Base-by-base conservation (phyloP, 2,113 vertebrate genomes). In the Microcebus jonahi region DNA sequence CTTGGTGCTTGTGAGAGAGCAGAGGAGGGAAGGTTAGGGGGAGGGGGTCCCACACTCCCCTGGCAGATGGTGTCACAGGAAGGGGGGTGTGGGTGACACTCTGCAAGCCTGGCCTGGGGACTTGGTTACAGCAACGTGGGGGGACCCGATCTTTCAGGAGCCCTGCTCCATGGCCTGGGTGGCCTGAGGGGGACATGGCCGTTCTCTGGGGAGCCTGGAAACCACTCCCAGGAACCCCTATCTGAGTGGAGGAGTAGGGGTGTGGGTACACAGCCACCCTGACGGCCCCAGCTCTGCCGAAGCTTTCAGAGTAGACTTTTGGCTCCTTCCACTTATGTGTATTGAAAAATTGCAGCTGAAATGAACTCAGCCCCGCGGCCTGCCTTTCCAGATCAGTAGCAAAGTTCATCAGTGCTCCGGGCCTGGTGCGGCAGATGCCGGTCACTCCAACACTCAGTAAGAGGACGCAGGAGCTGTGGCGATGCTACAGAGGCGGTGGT, bases 311-410 rank as follows among this genome's bases (percentile, higher is more conserved):
- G 84, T 75, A 94, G 70, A 91, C 70, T 91, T 92, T 94, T 80
- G 94, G 75, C 88, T 94, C 93, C 82, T 95, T 96, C 73, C 55
- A 94, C 63, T 91, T 93, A 59, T 15, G 70, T 85, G 80, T 94
- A 96, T 84, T 97, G 88, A 95, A 94, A 96, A 96, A 94, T 67
- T 89, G 79, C 79, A 91, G 83, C 93, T 97, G 96, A 97, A 97
- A 97, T 97, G 87, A 98, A 96, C 95, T 96, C 53, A 55, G 82
- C 73, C 75, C 63, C 42, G 63, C 71, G 76, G 71, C 71, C 89
- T 0, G 6, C 36, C 90, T 95, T 95, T 96, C 93, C 92, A 71
- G 50, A 98, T 97, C 86, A 97, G 94, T 97, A 95, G 94, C 77
- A 89, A 96, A 97, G 92, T 95, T 96, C 94, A 93, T 96, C 83